Evolutionary conservation across 2,888 invertebrate genomes (phyloP).

Genomic region (Argyra leucocephala): DNA sequence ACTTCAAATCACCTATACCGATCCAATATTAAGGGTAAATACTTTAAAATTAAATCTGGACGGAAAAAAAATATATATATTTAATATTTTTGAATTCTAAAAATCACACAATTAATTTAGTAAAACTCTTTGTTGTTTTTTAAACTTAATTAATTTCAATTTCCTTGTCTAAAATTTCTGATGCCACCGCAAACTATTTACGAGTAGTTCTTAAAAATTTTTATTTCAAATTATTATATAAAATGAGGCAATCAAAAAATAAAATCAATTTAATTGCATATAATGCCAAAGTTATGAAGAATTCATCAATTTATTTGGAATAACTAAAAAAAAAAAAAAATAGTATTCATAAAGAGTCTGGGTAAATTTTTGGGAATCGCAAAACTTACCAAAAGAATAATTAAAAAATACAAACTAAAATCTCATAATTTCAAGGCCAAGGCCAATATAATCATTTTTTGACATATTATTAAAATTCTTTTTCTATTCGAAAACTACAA

Average conservation of each 20-base stretch:
- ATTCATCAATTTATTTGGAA: not conserved
- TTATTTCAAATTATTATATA: too few relatives aligned
- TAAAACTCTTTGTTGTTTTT: too few relatives aligned
- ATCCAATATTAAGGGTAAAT: too few relatives aligned
- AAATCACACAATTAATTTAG: too few relatives aligned
- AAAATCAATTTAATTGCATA: not conserved
- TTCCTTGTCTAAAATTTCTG: not conserved
- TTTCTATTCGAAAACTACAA: not conserved
- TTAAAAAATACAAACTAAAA: not conserved
- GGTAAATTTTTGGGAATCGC: not conserved
- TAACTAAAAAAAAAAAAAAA: not conserved
- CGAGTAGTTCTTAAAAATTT: not conserved
- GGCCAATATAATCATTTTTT: constrained; percentile 1
- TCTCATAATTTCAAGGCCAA: not conserved
- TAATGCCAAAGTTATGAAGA: not conserved
- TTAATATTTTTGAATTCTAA: too few relatives aligned
- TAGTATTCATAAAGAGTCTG: not conserved
- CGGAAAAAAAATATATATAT: too few relatives aligned
- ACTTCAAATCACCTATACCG: too few relatives aligned
- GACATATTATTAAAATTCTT: not conserved
- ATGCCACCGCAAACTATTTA: not conserved
- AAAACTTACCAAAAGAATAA: not conserved
- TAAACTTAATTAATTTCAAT: not conserved
- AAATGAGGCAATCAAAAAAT: not conserved
- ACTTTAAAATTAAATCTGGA: too few relatives aligned